Evolutionary conservation across 53 echinoderm and acorn worm species (phyloP), one percentile per base, ranked within the genome.

Genomic region (Astropecten irregularis): DNA sequence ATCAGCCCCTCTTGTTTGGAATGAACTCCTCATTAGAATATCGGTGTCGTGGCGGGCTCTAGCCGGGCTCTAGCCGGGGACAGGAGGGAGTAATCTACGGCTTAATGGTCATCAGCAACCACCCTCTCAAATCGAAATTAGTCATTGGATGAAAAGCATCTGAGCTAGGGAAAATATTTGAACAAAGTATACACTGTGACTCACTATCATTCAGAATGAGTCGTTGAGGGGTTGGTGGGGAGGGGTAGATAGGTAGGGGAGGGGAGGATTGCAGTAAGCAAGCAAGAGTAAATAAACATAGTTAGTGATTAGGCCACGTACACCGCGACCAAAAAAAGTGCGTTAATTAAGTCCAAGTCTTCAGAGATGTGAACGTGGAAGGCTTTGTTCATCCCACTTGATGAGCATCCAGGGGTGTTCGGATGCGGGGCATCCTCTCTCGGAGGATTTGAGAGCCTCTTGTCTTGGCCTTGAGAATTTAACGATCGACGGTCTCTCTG

Each of bases 141-240:
- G 79, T 47, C 32, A 26, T 16, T 29, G 9, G 49, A 61, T 44
- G 62, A 62, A 44, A 32, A 60, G 79, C 47, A 34, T 62, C 48
- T 13, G 62, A 79, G 79, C 62, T 37, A 28, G 79, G 79, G 61
- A 62, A 79, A 79, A 79, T 79, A 79, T 79, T 79, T 79, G 79
- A 79, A 79, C 62, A 47, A n/a, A 46, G 62, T 32, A 29, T 60
- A 62, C 56, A 46, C 46, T 44, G 46, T 79, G 79, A 79, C 29
- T 79, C 79, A 79, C 61, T 15, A 44, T 46, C 54, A 26, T 39
- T 36, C 18, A 23, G 33, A 51, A 3, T 28, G 38, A 27, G 74
- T 21, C 18, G 30, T 18, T 4, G 20, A 26, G n/a, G n/a, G n/a
- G n/a, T n/a, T n/a, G n/a, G n/a, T n/a, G n/a, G n/a, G n/a, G n/a